phyloP scores from a whole-genome alignment of 2,888 invertebrate genomes.

The Tyria jacobaeae region DNA sequence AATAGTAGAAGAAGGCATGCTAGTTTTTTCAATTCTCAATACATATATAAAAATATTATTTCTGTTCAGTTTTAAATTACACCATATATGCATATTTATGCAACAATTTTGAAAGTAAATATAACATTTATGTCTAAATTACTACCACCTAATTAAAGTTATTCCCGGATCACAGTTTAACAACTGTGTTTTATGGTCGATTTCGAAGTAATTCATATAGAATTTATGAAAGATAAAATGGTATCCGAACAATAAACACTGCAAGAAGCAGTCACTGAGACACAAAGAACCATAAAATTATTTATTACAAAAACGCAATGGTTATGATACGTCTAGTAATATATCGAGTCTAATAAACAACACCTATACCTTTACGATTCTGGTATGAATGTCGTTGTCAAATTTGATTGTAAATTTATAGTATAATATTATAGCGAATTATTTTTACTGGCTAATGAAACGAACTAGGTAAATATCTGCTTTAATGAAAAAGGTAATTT shows the following conservation, averaged over 20 bases:
- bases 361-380: conserved; percentile 8
- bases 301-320: conserved; percentile 54
- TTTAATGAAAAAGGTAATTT: conserved; percentile 13
- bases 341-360: conserved; percentile 23
- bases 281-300: conserved; percentile 58
- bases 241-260: conserved; percentile 50
- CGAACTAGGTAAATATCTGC: conserved; percentile 9
- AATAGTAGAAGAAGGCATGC: no score
- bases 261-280: conserved; percentile 48
- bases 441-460: conserved; percentile 10
- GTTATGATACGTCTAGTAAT: conserved; percentile 33
- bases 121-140: no score
- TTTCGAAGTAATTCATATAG: conserved; percentile 41
- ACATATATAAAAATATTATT: no score
- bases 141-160: conserved; percentile 6
- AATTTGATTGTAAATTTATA: conserved; percentile 1
- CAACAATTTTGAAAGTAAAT: no score
- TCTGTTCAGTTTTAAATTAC: no score
- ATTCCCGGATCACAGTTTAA: conserved; percentile 11
- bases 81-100: no score
- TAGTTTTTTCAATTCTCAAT: no score
- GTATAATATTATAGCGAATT: background rate
- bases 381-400: no score
- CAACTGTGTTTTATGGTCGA: conserved; percentile 23
- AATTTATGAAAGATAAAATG: conserved; percentile 48